Base-by-base conservation (phyloP, 2,113 vertebrate species). In the Potamarius usumacintae region DNA sequence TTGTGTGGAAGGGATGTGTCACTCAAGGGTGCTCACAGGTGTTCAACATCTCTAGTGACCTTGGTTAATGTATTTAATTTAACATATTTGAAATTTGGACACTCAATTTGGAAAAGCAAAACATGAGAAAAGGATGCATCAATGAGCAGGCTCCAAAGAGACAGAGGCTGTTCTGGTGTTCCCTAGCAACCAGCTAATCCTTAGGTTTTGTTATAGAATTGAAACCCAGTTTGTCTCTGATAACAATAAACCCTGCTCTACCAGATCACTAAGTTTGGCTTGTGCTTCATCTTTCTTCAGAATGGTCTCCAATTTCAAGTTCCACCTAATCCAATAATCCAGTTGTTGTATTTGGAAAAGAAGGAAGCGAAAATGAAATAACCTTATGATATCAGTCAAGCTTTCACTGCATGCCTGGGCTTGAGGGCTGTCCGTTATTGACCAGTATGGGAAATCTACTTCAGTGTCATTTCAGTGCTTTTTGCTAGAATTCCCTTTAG, bases 141-240 rank as follows among this genome's bases (percentile, higher is more conserved):
- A 58, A 65, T 83, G 42, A 82, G 71, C 82, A 86, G 85, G 85
- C 50, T 67, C 62, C 48, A 15, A 67, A 84, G 83, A 84, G 82
- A 86, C 77, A 76, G 72, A 85, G 77, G 63, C 74, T 84, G 76
- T 72, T 85, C 86, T 82, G 78, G 81, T 89, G 90, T 92, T 90
- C 82, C 90, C 89, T 88, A 92, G 89, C 90, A 92, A 90, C 91
- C 83, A 88, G 89, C 72, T 77, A 85, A 86, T 86, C 81, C 89
- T 87, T 53, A 84, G 76, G 83, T 89, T 87, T 85, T 84, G 82
- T 77, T 20, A 82, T 58, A 78, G 85, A 60, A 76, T 50, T 78
- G 42, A 71, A 82, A 72, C 60, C 74, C 8, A 11, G 58, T 87
- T 83, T 18, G n/a, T 72, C 71, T 65, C 65, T 77, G 57, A 85